Evolutionary conservation across 2,888 invertebrate genomes (phyloP), one percentile per base, ranked within the genome.

Genomic region (Rhagium mordax): DNA sequence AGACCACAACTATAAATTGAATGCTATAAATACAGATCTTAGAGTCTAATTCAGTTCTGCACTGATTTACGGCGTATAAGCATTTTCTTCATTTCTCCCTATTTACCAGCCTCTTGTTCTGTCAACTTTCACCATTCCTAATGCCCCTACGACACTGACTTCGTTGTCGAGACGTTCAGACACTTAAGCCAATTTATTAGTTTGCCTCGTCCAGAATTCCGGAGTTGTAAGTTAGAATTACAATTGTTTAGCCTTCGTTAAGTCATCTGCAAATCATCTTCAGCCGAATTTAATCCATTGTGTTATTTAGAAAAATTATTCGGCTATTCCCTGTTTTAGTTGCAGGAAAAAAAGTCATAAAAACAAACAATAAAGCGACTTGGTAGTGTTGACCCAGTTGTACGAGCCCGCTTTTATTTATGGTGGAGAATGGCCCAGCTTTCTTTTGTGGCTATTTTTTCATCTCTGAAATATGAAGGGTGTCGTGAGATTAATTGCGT

Each of bases 131-230:
- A 13, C 27, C 24, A 3, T 8, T 10, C n/a, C 21, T n/a, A 61
- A 61, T 61, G 47, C 47, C n/a, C 3, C 47, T 47, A 61, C 41
- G 61, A 47, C 61, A 61, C 47, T 61, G 61, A 20, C 61, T 61
- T 15, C 24, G 49, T 29, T 29, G 51, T 65, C 51, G 65, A 51
- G 65, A 65, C 65, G 65, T 65, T 53, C 65, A 49, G 27, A 47
- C 65, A 27, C 53, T 65, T 65, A 65, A 65, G 51, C 65, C 51
- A 65, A 65, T 65, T 49, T 65, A 65, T 65, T 65, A 65, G 65
- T 65, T 65, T 65, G 48, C 62, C 47, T 48, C 10, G 24, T 49
- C 61, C 47, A 29, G 47, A 41, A 24, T 61, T 47, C 47, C 61
- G 21, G 21, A 18, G 15, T 20, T 47, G 60, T 60, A 60, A 60